Evolutionary conservation across 2,888 invertebrate genomes (phyloP), one percentile per base, ranked within the genome.

Genomic region (Drosophila neotestacea): DNA sequence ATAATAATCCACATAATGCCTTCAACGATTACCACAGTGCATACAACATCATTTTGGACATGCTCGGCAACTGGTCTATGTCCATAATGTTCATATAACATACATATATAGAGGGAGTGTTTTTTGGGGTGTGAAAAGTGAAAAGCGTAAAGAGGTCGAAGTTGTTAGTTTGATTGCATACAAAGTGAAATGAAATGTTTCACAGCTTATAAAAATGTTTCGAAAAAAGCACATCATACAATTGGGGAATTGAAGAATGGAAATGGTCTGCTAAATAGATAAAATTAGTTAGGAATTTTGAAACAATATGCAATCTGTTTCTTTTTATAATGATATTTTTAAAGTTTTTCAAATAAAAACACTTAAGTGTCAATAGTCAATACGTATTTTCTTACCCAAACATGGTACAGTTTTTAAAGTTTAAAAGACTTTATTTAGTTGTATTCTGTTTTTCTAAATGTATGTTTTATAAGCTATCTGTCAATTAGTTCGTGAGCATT

Each of bases 111-210:
- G n/a, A 11, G 36, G 34, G 42, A 41, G 59, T 27, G 32, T 11
- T 30, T 11, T 30, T 47, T 47, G 59, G 50, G 67, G 61, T 67
- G 62, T 58, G 64, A 46, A 65, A 47, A 11, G 54, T 39, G 50
- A 28, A 60, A 32, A 48, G 55, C 34, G 30, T 39, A 64, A 85
- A 52, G 61, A 63, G 70, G 86, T 85, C 81, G 68, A 77, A 51
- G 73, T 44, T 85, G 83, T 85, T 79, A 34, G 68, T 39, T 52
- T 55, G 63, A 68, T 73, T 68, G 72, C 65, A 32, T 47, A 55
- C 73, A 77, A 81, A 77, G 78, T 81, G 79, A 13, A 73, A 54
- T 54, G 41, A 68, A 79, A 41, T 67, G 79, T 59, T 78, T 63
- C 55, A 60, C 81, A 76, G 64, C 46, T 50, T 36, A 56, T 63